Evolutionary conservation across 64 coral and sea anemone genomes (phyloP).

Genomic region (Actinia tenebrosa): DNA sequence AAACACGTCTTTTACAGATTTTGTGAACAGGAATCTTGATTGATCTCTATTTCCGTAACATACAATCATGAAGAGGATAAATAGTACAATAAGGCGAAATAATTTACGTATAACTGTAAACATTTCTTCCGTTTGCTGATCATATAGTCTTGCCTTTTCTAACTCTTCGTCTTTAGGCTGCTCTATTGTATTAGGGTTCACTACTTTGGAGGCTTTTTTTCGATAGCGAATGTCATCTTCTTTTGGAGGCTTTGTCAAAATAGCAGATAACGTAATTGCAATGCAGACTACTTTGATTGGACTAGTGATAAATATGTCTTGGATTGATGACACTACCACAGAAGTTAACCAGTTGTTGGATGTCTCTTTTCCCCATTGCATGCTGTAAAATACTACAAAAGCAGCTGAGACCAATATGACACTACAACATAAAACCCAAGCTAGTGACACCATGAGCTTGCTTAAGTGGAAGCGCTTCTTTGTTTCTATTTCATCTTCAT

Average conservation of each 20-base stretch:
- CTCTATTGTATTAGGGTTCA: conserved; percentile 1
- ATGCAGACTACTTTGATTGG: conserved; percentile 55
- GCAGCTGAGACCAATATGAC: conserved; percentile 20
- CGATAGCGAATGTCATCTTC: conserved; percentile 2
- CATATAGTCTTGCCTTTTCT: neutral
- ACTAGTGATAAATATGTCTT: conserved; percentile 62
- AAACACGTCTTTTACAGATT: conserved; percentile 29
- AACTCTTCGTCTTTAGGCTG: conserved; percentile 14
- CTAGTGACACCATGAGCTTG: conserved; percentile 24
- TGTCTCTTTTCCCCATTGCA: conserved; percentile 73
- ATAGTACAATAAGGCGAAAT: conserved; percentile 26
- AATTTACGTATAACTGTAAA: conserved; percentile 34
- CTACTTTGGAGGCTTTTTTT: neutral
- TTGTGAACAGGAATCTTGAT: conserved; percentile 21
- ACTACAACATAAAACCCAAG: conserved; percentile 52
- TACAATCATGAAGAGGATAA: conserved; percentile 52
- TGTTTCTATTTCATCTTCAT: neutral
- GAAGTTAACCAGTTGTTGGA: conserved; percentile 74
- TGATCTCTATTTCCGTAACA: conserved; percentile 52
- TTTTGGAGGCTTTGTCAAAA: conserved; percentile 26
- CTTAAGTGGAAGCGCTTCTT: neutral
- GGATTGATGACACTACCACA: conserved; percentile 46
- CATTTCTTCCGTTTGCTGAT: conserved; percentile 38
- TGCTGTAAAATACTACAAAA: conserved; percentile 76
- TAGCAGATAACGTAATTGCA: conserved; percentile 31